Base-by-base conservation (phyloP, 2,797 vertebrate genomes). In the Mormyrops attenuatus region DNA sequence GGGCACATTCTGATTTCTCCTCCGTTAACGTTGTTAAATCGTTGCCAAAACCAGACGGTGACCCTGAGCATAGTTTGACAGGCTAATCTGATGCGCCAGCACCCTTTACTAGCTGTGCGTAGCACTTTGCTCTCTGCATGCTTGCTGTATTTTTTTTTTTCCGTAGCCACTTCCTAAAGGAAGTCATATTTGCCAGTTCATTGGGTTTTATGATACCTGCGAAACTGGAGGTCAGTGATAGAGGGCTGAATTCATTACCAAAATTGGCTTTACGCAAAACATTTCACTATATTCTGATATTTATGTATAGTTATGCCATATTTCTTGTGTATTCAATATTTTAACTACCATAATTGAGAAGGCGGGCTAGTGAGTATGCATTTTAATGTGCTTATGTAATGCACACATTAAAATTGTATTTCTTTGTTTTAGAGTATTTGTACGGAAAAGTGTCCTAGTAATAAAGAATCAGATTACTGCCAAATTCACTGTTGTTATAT, bases 181-280 rank as follows among this genome's bases (percentile, higher is more conserved):
- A 92, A 91, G 90, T 89, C 89, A 47, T 92, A 89, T 88, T 88
- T 90, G 84, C 60, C 11, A 47, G 82, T 89, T 86, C 73, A 15
- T 55, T 47, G 30, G 85, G 85, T 63, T 92, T 91, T 88, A 89
- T 89, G 89, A 90, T 84, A 47, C 53, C 49, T 89, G 88, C 63
- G 44, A 91, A 92, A 89, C 41, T 80, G 2, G n/a, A 73, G 57
- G 85, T 41, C 26, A 88, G 34, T 44, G 82, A 90, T 88, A 88
- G 88, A 49, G 17, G 86, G 38, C 22, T 20, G 44, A 55, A 38
- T 38, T 55, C 90, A 8, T 85, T 57, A 49, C 88, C 30, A 41
- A 57, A 89, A 41, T 80, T 41, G n/a, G 44, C 34, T 15, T 49
- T 80, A 20, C 20, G 5, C 60, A 63, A 38, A 55, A 34, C 7